These are phyloP conservation scores for Lepidurus packardi DNA, from an alignment of 1,140 invertebrate genomes.

Conservation along the genomic window DNA sequence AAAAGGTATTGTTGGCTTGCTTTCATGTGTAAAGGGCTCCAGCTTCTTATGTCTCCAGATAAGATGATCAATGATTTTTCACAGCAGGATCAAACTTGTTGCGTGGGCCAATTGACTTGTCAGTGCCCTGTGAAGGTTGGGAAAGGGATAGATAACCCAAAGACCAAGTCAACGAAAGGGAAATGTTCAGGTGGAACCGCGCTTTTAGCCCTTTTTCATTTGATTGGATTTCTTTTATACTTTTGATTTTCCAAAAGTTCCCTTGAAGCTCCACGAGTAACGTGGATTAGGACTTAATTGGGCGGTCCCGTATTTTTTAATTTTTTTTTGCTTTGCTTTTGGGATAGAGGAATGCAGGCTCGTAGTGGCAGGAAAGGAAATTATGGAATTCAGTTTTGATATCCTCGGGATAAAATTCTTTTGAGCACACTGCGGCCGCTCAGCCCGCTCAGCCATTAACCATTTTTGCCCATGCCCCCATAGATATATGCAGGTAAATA, in stretches of 20 bases:
- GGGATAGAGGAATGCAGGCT: neutral
- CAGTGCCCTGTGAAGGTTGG: neutral
- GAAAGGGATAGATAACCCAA: neutral
- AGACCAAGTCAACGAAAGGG: neutral
- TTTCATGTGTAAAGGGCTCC: neutral
- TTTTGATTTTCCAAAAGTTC: neutral
- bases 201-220: neutral
- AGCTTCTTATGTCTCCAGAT: neutral
- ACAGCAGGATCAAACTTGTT: neutral
- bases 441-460: neutral
- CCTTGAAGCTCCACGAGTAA: neutral
- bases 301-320: neutral
- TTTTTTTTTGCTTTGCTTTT: neutral
- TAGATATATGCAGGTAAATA: constrained; percentile 13
- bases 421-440: neutral
- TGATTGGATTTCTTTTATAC: too few species aligned
- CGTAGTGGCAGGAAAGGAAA: neutral
- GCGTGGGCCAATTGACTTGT: constrained; percentile 12
- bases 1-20: neutral
- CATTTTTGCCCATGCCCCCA: neutral
- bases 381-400: constrained; percentile 20
- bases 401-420: constrained; percentile 22
- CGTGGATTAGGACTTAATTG: neutral
- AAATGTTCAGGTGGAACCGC: neutral
- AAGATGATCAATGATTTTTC: constrained; percentile 15